Conservation (phyloP, 2,888 invertebrate genomes). For the Diploptera punctata region DNA sequence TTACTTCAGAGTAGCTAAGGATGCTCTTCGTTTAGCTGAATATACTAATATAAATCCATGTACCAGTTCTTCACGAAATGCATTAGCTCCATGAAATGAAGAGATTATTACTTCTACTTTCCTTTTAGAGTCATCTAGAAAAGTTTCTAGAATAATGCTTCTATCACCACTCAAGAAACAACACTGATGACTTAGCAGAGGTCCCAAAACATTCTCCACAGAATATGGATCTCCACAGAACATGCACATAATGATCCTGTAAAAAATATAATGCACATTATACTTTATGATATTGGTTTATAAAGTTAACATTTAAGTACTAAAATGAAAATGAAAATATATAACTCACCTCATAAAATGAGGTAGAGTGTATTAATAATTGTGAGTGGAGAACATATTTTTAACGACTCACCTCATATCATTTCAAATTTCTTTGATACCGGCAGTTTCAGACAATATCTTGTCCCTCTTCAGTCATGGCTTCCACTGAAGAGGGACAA, state of each 20-base stretch:
- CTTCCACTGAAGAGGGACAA: too few species aligned
- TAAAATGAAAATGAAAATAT: neutral
- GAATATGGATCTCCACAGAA: slow-evolving; percentile 96
- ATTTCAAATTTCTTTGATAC: too few species aligned
- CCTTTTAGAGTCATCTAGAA: slow-evolving; percentile 88
- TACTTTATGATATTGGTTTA: neutral
- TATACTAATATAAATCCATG: slow-evolving; percentile 96
- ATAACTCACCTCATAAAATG: neutral
- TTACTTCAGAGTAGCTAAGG: slow-evolving; percentile 89
- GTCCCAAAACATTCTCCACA: slow-evolving; percentile 87
- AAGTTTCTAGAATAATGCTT: slow-evolving; percentile 90
- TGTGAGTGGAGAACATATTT: too few species aligned
- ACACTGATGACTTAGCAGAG: slow-evolving; percentile 85
- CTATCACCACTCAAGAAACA: slow-evolving; percentile 86
- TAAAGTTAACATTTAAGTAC: neutral
- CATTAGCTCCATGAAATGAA: slow-evolving; percentile 93
- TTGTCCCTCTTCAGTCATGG: too few species aligned
- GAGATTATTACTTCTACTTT: slow-evolving; percentile 91
- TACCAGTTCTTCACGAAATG: slow-evolving; percentile 89
- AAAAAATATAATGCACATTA: slow-evolving; percentile 42
- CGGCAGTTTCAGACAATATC: too few species aligned
- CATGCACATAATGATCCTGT: slow-evolving; percentile 91
- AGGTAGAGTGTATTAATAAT: too few species aligned
- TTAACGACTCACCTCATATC: too few species aligned
- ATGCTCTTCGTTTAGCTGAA: slow-evolving; percentile 94